phyloP scores from a whole-genome alignment of 1,140 invertebrate species.

The Trissolcus basalis region DNA sequence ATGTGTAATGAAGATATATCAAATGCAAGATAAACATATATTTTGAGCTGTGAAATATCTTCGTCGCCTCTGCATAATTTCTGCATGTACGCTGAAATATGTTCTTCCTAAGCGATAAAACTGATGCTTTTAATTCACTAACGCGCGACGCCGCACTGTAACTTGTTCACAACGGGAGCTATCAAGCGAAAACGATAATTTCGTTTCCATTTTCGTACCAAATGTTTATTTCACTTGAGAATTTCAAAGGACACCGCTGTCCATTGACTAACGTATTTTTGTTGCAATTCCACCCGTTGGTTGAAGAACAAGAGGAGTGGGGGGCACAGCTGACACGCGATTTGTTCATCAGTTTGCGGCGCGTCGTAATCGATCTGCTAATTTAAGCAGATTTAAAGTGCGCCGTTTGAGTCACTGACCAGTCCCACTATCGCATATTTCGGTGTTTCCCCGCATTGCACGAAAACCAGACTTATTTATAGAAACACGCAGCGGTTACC shows the following conservation, averaged over 20 bases:
- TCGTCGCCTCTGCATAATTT: background rate
- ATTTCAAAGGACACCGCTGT: conserved; percentile 1
- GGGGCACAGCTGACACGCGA: background rate
- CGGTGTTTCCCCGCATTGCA: conserved; percentile 32
- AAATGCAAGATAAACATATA: too few relatives aligned
- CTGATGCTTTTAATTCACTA: conserved; percentile 23
- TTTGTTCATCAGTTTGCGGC: background rate
- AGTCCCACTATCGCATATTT: conserved; percentile 41
- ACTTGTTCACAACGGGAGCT: conserved; percentile 8
- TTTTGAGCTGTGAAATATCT: too few relatives aligned
- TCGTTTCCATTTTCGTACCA: conserved; percentile 1
- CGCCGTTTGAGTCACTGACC: conserved; percentile 37
- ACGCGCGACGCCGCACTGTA: background rate
- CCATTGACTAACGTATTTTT: conserved; percentile 4
- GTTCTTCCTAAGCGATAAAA: conserved; percentile 6
- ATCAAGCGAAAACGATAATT: conserved; percentile 4
- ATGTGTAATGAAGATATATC: too few relatives aligned
- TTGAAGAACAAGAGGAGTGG: too few relatives aligned
- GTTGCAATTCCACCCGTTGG: too few relatives aligned
- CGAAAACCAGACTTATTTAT: conserved; percentile 39
- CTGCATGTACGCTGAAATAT: conserved; percentile 10
- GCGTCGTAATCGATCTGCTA: conserved; percentile 13
- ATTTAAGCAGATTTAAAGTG: conserved; percentile 9
- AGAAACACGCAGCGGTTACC: conserved; percentile 20
- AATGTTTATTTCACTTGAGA: background rate